phyloP scores from a whole-genome alignment of 2,113 vertebrate genomes.

The Rhineura floridana region DNA sequence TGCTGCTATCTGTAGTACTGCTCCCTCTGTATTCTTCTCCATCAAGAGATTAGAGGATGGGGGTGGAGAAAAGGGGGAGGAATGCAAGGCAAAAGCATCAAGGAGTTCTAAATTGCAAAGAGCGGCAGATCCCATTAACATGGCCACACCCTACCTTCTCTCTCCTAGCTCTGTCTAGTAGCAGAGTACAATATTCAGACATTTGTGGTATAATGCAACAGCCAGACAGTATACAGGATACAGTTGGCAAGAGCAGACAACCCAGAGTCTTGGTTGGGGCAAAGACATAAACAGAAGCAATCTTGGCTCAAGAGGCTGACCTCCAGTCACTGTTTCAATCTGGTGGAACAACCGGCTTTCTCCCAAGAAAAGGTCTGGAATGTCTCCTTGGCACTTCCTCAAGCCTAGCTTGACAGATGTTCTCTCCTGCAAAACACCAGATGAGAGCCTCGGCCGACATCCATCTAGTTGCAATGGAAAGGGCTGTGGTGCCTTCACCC shows the following conservation, averaged over 20 bases:
- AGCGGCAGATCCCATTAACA: background rate
- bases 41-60: background rate
- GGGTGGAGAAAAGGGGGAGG: background rate
- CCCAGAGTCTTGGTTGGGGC: background rate
- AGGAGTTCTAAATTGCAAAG: background rate
- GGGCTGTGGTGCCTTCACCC: background rate
- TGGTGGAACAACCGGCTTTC: conserved; percentile 4
- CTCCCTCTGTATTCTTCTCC: background rate
- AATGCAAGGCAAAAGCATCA: background rate
- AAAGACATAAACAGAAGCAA: background rate
- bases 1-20: background rate
- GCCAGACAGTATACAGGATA: background rate
- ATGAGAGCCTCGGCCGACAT: background rate
- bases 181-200: background rate
- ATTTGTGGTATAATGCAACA: background rate
- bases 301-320: conserved; percentile 3
- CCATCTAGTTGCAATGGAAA: background rate
- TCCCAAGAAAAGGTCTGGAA: conserved; percentile 18
- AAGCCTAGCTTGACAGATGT: conserved; percentile 13
- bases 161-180: background rate
- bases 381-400: conserved; percentile 4
- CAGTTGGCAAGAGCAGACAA: background rate
- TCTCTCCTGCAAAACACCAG: conserved; percentile 25
- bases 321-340: conserved; percentile 14
- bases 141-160: background rate